Percentiles rank a stretch among this genome's conserved stretches.
These are phyloP conservation scores for Nineta flava DNA, from an alignment of 2,888 invertebrate genomes.

Conservation along the genomic window DNA sequence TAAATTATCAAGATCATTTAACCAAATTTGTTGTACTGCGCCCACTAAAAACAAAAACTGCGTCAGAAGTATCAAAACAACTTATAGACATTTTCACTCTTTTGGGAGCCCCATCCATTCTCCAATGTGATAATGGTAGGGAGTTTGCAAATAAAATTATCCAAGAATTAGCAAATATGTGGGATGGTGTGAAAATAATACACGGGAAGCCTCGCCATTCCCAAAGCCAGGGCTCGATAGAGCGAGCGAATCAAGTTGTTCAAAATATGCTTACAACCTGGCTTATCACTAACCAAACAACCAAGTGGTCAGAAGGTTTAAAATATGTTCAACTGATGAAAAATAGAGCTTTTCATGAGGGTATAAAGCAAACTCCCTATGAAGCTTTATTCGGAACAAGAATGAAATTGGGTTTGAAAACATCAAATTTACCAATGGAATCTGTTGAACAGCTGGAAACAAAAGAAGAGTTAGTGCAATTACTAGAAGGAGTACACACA, in stretches of 20 bases:
- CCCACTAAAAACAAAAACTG: constrained; percentile 19
- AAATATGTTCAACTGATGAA: constrained; percentile 18
- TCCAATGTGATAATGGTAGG: constrained; percentile 19
- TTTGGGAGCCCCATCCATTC: constrained; percentile 21
- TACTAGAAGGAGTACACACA: too few species aligned
- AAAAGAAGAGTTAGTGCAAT: constrained; percentile 9
- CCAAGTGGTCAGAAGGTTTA: constrained; percentile 17
- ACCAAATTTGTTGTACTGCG: constrained; percentile 20
- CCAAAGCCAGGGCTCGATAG: constrained; percentile 13
- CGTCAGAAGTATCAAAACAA: constrained; percentile 19
- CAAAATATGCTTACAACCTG: constrained; percentile 18
- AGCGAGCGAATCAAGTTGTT: constrained; percentile 15
- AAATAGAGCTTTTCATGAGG: constrained; percentile 16
- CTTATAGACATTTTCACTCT: constrained; percentile 22
- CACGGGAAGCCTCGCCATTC: constrained; percentile 15
- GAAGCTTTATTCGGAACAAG: constrained; percentile 19
- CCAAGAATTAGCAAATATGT: constrained; percentile 15
- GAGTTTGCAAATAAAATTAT: constrained; percentile 17
- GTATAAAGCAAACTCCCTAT: constrained; percentile 18
- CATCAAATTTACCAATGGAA: constrained; percentile 14
- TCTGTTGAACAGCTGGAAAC: constrained; percentile 14
- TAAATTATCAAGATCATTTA: constrained; percentile 22
- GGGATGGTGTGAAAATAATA: constrained; percentile 16
- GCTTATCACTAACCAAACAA: constrained; percentile 17
- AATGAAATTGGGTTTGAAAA: constrained; percentile 15